Evolutionary conservation across 2,797 vertebrate genomes (phyloP), one percentile per base, ranked within the genome.

Genomic region (Acanthurus leucopareius): DNA sequence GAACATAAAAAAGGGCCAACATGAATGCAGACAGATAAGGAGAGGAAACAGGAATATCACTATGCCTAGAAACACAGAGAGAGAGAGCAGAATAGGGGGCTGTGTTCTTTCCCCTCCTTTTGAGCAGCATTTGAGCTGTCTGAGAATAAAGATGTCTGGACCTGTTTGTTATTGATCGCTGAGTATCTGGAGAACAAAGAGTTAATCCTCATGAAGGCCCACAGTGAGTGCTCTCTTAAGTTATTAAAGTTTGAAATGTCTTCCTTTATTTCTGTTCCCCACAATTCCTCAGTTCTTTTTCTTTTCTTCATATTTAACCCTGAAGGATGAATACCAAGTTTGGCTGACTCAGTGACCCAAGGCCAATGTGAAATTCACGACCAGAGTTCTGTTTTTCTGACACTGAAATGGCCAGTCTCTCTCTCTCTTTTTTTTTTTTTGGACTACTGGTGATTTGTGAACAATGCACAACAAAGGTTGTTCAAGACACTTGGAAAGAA

Each of bases 61-160:
- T 20, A 22, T 3, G 69, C 64, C 77, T 81, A 74, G 69, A 25
- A 25, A 25, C 25, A 25, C 2, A 25, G 25, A 25, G 25, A 25
- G 84, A 60, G 80, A 77, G 77, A 58, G 22, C 42, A 86, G 82
- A 87, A 81, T 54, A 81, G 79, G 79, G 73, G 80, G 61, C 77
- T 87, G 76, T 75, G 48, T 83, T 85, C 44, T 73, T 58, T 75
- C 53, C 22, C 1, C 67, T 73, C 44, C 69, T 83, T 86, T 86
- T 82, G 73, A 93, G 86, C 80, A 75, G 58, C 77, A 57, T 87
- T 84, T 82, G 75, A 79, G 81, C 75, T 53, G 75, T 84, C 80
- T 77, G 63, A 20, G 79, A 91, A 94, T 94, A 90, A 93, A 94
- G 92, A 93, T 83, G 92, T 93, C 91, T 89, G 86, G 82, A 75